These are phyloP conservation scores for Embiotoca jacksoni DNA, from an alignment of 2,113 vertebrate species.

Conservation along the genomic window DNA sequence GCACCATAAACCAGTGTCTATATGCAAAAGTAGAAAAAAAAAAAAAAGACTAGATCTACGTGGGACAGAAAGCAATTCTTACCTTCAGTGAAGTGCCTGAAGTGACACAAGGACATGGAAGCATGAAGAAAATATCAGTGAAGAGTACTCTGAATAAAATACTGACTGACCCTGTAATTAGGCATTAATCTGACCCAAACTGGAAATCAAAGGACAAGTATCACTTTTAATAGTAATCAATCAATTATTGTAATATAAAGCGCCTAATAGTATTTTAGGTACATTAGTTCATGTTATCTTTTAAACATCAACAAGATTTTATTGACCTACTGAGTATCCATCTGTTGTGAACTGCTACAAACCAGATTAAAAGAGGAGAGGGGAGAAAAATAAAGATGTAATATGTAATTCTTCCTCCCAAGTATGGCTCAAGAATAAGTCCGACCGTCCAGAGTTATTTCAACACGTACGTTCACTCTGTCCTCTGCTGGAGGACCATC, in stretches of 20 bases:
- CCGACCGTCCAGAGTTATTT: not conserved
- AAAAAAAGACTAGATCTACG: not conserved
- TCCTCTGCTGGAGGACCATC: conserved; percentile 35
- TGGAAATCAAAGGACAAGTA: not conserved
- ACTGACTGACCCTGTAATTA: conserved; percentile 31
- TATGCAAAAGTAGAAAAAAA: conserved; percentile 7
- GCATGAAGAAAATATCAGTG: conserved; percentile 6
- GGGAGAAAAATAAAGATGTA: not conserved
- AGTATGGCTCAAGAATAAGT: conserved; percentile 29
- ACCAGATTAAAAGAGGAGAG: conserved; percentile 10
- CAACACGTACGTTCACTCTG: not conserved
- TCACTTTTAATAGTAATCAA: not conserved
- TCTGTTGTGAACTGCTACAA: conserved; percentile 5
- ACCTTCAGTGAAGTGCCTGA: not conserved
- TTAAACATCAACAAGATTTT: not conserved
- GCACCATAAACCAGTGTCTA: not conserved
- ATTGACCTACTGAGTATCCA: not conserved
- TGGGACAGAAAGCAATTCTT: not conserved
- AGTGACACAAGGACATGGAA: conserved; percentile 2
- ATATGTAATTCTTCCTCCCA: not conserved
- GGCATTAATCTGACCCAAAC: conserved; percentile 20
- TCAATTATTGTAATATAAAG: conserved; percentile 10
- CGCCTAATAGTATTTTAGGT: not conserved
- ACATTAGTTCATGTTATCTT: conserved; percentile 15
- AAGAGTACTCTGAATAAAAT: conserved; percentile 23